A percentile compares a stretch with the other conserved stretches of the same genome.
These are phyloP conservation scores for Clarias platycephalus DNA, from an alignment of 2,797 vertebrate species.

Conservation along the genomic window DNA sequence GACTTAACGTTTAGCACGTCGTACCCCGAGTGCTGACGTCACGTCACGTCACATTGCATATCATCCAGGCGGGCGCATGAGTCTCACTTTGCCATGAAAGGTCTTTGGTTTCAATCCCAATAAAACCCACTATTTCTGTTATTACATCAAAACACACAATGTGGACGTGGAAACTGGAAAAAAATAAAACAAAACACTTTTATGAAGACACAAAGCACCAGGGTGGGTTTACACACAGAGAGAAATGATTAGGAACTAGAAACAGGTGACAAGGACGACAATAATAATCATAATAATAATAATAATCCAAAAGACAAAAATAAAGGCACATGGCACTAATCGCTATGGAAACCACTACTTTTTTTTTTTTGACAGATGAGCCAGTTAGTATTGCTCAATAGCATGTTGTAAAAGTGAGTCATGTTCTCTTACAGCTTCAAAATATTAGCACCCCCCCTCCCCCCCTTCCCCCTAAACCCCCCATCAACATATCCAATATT, in stretches of 20 bases:
- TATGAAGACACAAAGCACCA: neutral
- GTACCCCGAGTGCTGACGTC: neutral
- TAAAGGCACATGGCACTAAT: neutral
- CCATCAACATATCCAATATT: neutral
- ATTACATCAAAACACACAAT: neutral
- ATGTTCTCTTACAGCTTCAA: neutral
- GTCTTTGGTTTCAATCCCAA: neutral
- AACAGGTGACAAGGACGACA: neutral
- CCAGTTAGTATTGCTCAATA: constrained; percentile 1
- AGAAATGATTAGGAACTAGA: neutral
- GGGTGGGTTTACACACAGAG: neutral
- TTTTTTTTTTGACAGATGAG: neutral
- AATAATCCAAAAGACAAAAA: neutral
- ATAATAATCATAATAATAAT: neutral
- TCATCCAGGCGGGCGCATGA: neutral
- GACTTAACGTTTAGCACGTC: no score
- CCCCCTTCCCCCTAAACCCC: neutral
- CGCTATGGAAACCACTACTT: neutral
- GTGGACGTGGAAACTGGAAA: neutral
- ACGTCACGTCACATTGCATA: neutral
- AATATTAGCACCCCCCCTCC: neutral
- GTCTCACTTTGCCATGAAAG: neutral
- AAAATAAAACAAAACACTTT: no score
- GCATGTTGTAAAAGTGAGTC: neutral
- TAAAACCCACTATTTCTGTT: neutral